Evolutionary conservation across 2,888 invertebrate genomes (phyloP), one percentile per base, ranked within the genome.

Genomic region (Prostheceraeus crozeri): DNA sequence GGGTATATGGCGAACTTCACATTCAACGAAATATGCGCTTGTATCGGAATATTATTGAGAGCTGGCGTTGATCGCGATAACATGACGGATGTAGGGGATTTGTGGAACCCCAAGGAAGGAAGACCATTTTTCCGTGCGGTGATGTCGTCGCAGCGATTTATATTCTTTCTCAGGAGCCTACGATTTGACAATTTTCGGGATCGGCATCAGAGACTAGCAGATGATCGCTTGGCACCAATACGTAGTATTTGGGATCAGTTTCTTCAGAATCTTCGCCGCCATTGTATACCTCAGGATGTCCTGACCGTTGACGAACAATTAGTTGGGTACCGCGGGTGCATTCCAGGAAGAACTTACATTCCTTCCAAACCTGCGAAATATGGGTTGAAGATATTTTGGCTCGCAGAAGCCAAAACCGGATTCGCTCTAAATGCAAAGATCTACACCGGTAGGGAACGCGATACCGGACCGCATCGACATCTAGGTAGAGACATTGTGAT

Each of bases 341-440:
- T 40, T 23, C 40, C 40, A 16, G 40, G 40, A 40, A 16, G 40
- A 16, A 40, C n/a, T 40, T 40, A 40, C 23, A 40, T 40, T 23
- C 40, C 40, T 16, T 40, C 40, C 14, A 40, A 40, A 23, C 40
- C 40, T 16, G 40, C 40, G 6, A 40, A 40, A 40, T 40, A 40
- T 40, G 40, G 40, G n/a, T 23, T 40, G n/a, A 40, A 40, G 6
- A 40, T 40, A 40, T 40, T 40, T 40, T 40, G 40, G 40, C 14
- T 40, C 8, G 4, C 40, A 16, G 40, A 40, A 40, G 40, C 6
- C 6, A 16, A 40, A 16, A 40, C 40, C 14, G n/a, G 4, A 16
- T 40, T 16, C 14, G 4, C 40, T 16, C 40, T 40, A 16, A 40
- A 40, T 23, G 40, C 40, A 16, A 40, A 16, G 19, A 40, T 40